Evolutionary conservation across 2,888 invertebrate genomes (phyloP), one percentile per base, ranked within the genome.

Genomic region (Tholera decimalis): DNA sequence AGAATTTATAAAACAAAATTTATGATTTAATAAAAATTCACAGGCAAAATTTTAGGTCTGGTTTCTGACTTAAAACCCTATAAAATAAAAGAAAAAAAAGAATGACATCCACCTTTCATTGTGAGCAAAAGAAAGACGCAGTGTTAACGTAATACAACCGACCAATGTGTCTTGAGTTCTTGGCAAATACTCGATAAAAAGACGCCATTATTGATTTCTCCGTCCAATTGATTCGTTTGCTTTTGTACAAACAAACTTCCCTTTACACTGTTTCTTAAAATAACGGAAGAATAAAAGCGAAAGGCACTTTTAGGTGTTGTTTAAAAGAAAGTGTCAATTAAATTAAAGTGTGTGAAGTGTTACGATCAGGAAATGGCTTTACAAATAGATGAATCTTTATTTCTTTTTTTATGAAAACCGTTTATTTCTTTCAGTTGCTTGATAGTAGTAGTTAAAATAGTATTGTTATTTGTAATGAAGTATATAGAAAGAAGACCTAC

Each of bases 111-210:
- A 11, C n/a, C 1, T 18, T 9, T 7, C 11, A 13, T 15, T 24
- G 11, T 6, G 43, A 50, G 3, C 11, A 7, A 0, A 2, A 24
- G 13, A 9, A 41, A 33, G 41, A 26, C 0, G 24, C 5, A 3
- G 30, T 49, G 2, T 20, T 33, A 9, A 44, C 55, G 61, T 24
- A 18, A 9, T 18, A 28, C 43, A 26, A 18, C 39, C 28, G 20
- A 20, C 20, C 13, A 53, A 18, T 47, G 57, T 9, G 11, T 60
- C 28, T n/a, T 3, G n/a, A 73, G 35, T 20, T 11, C 51, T 61
- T 13, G 8, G 18, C 15, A 66, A 77, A 66, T 15, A 55, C 28
- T 77, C 37, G 50, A 44, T 61, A 62, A 58, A 70, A 70, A 54
- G 57, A 24, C 33, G 18, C 18, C 33, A 7, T 18, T 57, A 49